Evolutionary conservation across 53 echinoderm and acorn worm species (phyloP), one percentile per base, ranked within the genome.

Genomic region (Hippasteria phrygiana): DNA sequence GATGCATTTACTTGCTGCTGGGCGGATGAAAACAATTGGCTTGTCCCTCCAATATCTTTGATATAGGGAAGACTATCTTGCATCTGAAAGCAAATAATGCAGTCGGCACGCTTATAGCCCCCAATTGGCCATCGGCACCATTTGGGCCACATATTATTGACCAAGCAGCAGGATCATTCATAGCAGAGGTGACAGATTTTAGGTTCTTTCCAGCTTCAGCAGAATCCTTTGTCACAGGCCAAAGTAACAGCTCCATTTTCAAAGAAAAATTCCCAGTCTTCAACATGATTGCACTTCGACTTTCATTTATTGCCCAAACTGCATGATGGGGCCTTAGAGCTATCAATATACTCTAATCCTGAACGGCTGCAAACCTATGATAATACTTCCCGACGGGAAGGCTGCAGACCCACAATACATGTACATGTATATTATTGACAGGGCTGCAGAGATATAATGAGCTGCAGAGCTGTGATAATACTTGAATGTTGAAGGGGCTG

Each of bases 1-100:
- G 87, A 87, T 74, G 66, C 83, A n/a, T 83, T 83, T 66, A 62
- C 83, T 5, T 17, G 33, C 3, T 20, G 28, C 28, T 83, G 87
- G 87, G 2, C 50, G 4, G 55, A 39, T 43, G 69, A 83, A 26
- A 83, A 83, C 22, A 83, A 83, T 45, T 83, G 67, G 84, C 67
- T 83, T 1, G 84, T 83, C 42, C 84, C 74, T 1, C 41, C 87
- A 1, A 55, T 73, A 36, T 73, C 55, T 17, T 55, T 87, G n/a
- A n/a, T 17, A 54, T 74, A 1, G 73, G 33, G 2, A 87, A 71
- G 24, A 53, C 74, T 0, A 87, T 87, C 2, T 28, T 87, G 36
- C 72, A 87, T 6, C 17, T 73, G 0, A 87, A 34, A 29, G 27
- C 42, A n/a, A 20, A 26, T 29, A 64, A 66, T 14, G 86, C 86